Evolutionary conservation across 2,113 vertebrate genomes (phyloP).

Genomic region (Clarias macrocephalus): DNA sequence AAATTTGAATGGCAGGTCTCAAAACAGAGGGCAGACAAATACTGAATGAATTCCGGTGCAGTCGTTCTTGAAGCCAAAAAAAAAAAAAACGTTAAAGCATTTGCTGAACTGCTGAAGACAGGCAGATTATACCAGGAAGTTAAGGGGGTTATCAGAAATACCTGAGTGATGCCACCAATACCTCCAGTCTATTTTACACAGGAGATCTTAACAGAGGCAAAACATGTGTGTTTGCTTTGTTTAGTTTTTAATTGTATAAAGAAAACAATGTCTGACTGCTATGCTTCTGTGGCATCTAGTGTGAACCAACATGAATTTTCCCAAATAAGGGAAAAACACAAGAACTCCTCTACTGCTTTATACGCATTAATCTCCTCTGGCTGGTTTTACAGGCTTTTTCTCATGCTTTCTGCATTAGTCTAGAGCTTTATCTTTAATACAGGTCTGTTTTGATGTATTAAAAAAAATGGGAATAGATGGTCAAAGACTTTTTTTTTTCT

Average conservation of each 20-base stretch:
- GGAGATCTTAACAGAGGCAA: not conserved
- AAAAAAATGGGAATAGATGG: not conserved
- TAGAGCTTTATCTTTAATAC: not conserved
- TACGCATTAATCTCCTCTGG: not conserved
- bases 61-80: not conserved
- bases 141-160: not conserved
- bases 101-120: not conserved
- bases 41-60: not conserved
- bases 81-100: too few relatives aligned
- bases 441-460: not conserved
- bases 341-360: not conserved
- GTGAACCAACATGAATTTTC: not conserved
- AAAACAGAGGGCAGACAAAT: not conserved
- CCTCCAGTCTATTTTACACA: not conserved
- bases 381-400: not conserved
- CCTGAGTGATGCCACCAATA: not conserved
- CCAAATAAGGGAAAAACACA: conserved; percentile 20
- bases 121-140: not conserved
- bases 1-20: not conserved
- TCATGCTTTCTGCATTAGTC: not conserved
- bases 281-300: not conserved
- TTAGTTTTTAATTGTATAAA: not conserved
- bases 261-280: not conserved
- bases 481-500: not conserved
- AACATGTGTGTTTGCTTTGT: not conserved